These are phyloP conservation scores for Melanotaenia boesemani DNA, from an alignment of 2,797 vertebrate genomes.

Conservation along the genomic window DNA sequence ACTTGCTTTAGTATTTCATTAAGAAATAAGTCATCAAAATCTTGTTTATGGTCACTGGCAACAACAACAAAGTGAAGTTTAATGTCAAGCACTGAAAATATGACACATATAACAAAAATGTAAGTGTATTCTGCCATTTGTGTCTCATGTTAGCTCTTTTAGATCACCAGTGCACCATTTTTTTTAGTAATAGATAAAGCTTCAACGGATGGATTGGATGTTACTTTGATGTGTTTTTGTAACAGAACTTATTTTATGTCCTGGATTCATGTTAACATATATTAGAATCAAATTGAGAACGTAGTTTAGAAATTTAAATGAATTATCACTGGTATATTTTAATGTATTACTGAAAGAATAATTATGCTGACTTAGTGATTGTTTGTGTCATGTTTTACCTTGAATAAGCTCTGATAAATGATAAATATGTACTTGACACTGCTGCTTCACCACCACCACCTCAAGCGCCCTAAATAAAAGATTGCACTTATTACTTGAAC, in stretches of 20 bases:
- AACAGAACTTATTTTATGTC: neutral
- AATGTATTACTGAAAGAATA: slow-evolving; percentile 7
- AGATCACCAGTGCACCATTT: neutral
- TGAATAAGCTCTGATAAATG: slow-evolving; percentile 5
- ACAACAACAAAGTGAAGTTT: neutral
- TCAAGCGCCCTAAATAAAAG: slow-evolving; percentile 53
- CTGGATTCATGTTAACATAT: neutral
- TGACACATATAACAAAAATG: neutral
- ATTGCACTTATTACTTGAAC: slow-evolving; percentile 20
- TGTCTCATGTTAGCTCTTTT: slow-evolving; percentile 10
- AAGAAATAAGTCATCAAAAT: neutral
- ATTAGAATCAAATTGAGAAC: slow-evolving; percentile 5
- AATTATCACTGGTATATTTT: slow-evolving; percentile 25
- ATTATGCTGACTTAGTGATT: slow-evolving; percentile 9
- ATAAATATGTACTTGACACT: slow-evolving; percentile 9
- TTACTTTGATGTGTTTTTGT: slow-evolving; percentile 21
- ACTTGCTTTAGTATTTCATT: neutral
- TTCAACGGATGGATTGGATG: slow-evolving; percentile 5
- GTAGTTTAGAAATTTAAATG: slow-evolving; percentile 2
- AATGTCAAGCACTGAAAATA: neutral
- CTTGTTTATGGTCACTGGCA: neutral
- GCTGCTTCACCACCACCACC: slow-evolving; percentile 6
- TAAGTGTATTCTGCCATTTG: neutral
- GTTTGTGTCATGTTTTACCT: slow-evolving; percentile 6
- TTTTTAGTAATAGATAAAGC: neutral